Evolutionary conservation across 2,888 invertebrate genomes (phyloP).

Genomic region (Xanthorhoe spadicearia): DNA sequence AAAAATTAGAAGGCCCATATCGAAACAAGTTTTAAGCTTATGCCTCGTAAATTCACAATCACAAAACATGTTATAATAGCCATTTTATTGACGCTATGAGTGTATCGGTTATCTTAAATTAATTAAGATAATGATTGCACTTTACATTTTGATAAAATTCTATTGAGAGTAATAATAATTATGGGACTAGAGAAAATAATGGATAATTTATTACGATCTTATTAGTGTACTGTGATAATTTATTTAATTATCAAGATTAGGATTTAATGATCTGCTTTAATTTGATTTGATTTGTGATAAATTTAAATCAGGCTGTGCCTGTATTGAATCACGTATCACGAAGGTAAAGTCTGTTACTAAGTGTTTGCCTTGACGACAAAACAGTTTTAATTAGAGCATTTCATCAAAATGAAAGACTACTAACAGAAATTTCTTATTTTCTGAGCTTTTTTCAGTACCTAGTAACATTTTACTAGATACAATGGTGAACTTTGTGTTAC

Average conservation of each 20-base stretch:
- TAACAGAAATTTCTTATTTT: too few species aligned
- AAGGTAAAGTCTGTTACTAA: background rate
- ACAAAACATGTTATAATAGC: conserved; percentile 38
- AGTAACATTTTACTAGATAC: background rate
- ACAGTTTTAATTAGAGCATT: too few species aligned
- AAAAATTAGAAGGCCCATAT: conserved; percentile 48
- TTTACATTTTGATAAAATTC: conserved; percentile 31
- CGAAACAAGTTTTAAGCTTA: conserved; percentile 46
- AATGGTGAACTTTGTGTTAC: too few species aligned
- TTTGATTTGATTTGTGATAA: background rate
- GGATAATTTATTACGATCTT: background rate
- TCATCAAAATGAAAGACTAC: too few species aligned
- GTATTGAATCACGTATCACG: background rate
- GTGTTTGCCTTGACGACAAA: too few species aligned
- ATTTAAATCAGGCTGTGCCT: background rate
- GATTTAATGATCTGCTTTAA: background rate
- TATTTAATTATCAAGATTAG: background rate
- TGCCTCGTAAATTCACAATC: conserved; percentile 38
- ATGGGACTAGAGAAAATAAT: background rate
- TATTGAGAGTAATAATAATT: conserved; percentile 28
- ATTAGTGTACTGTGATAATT: background rate
- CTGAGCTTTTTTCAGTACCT: background rate
- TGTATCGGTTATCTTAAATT: conserved; percentile 35
- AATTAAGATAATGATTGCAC: conserved; percentile 39
- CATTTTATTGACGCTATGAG: conserved; percentile 32